Evolutionary conservation across 1,140 invertebrate genomes (phyloP).

Genomic region (Hypsibius dujardini): DNA sequence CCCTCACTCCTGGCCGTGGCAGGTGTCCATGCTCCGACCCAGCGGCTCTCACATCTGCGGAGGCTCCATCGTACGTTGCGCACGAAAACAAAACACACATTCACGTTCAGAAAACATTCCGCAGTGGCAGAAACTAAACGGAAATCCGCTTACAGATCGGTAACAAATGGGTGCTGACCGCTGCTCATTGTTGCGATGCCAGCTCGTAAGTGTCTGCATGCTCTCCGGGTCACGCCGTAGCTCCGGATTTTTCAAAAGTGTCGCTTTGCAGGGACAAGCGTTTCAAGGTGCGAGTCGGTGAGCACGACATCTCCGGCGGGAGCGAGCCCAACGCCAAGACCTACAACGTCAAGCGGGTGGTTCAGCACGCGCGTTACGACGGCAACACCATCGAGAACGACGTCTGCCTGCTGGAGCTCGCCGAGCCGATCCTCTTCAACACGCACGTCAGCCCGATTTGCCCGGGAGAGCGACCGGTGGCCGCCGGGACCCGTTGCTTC

Average conservation of each 20-base stretch:
- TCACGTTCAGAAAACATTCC: not conserved
- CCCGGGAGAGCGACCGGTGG: not conserved
- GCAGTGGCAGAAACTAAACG: too few species aligned
- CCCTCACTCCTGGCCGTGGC: not conserved
- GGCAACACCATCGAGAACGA: not conserved
- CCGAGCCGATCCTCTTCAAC: not conserved
- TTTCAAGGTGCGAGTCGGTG: not conserved
- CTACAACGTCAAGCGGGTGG: not conserved
- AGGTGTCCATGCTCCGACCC: not conserved
- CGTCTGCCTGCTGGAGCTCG: not conserved
- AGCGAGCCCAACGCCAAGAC: constrained; percentile 3
- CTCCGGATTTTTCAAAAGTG: too few species aligned
- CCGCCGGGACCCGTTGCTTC: not conserved
- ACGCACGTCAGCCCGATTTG: not conserved
- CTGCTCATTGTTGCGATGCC: not conserved
- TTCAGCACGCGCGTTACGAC: not conserved
- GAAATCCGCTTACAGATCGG: not conserved
- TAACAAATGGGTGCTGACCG: not conserved
- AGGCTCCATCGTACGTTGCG: not conserved
- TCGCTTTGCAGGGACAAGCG: not conserved
- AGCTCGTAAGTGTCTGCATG: not conserved
- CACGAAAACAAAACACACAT: not conserved
- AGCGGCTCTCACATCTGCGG: not conserved
- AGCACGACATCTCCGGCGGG: not conserved
- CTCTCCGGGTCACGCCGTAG: too few species aligned